Percentiles rank a stretch among this genome's conserved stretches.
phyloP scores from a whole-genome alignment of 2,888 invertebrate genomes.

The Brachyptera risi region DNA sequence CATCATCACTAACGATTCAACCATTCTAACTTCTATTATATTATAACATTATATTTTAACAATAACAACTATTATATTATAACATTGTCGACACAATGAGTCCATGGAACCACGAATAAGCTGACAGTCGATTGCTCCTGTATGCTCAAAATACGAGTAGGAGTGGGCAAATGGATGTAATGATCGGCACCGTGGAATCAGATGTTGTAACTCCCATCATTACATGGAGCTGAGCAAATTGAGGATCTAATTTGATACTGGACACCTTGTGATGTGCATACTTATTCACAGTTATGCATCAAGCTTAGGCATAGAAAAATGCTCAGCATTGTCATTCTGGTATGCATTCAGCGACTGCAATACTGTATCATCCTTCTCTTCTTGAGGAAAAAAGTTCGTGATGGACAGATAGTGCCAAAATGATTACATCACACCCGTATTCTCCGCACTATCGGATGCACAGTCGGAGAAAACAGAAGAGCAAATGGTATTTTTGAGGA shows the following conservation, averaged over 20 bases:
- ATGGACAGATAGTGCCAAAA: not conserved
- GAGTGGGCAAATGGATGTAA: not conserved
- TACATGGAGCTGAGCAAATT: not conserved
- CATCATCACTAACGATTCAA: not conserved
- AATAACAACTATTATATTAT: no score
- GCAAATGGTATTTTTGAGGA: not conserved
- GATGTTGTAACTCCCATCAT: not conserved
- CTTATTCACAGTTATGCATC: not conserved
- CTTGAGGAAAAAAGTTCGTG: not conserved
- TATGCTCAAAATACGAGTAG: not conserved
- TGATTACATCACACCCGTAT: not conserved
- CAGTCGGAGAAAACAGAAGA: not conserved
- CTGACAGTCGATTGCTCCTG: not conserved
- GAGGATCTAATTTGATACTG: not conserved
- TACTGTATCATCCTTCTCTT: not conserved
- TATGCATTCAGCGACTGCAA: not conserved
- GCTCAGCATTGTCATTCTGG: not conserved
- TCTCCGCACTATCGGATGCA: not conserved
- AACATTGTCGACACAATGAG: not conserved
- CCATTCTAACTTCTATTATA: no score
- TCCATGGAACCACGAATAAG: conserved; percentile 1
- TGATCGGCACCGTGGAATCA: not conserved
- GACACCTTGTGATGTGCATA: not conserved
- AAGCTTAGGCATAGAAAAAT: not conserved
- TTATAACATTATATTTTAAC: no score